Evolutionary conservation across 2,113 vertebrate species (phyloP).

Genomic region (Amblyopsis rosae): DNA sequence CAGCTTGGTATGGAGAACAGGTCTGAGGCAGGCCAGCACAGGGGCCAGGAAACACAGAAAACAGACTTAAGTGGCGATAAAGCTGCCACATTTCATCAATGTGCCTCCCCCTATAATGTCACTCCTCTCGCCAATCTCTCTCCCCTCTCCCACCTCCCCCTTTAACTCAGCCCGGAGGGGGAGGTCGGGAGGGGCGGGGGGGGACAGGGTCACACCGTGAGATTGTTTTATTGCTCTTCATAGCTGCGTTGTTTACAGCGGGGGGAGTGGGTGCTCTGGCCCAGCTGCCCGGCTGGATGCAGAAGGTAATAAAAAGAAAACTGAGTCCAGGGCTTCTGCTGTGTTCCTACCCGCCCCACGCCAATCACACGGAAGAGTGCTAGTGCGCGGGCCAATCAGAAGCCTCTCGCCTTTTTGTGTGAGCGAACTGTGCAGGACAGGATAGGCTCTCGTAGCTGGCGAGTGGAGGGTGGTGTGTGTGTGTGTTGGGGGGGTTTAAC

Average conservation of each 20-base stretch:
- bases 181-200: conserved; percentile 20
- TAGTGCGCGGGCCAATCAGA: conserved; percentile 40
- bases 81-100: conserved; percentile 29
- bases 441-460: neutral
- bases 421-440: neutral
- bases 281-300: conserved; percentile 28
- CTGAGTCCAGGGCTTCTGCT: conserved; percentile 4
- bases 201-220: conserved; percentile 16
- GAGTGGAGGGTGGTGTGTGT: neutral
- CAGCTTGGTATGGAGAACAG: conserved; percentile 23
- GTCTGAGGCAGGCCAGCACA: neutral
- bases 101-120: neutral
- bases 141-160: neutral
- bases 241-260: conserved; percentile 50
- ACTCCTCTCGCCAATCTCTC: conserved; percentile 1
- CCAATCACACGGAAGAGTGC: conserved; percentile 31
- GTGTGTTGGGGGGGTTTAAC: neutral
- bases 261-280: conserved; percentile 9
- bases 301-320: conserved; percentile 13
- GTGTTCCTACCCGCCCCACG: conserved; percentile 12
- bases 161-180: conserved; percentile 2
- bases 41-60: neutral
- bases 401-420: neutral
- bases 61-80: conserved; percentile 18
- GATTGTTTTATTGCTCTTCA: conserved; percentile 58